Conservation (phyloP, 1,140 invertebrate genomes). For the Ceratosolen solmsi region DNA sequence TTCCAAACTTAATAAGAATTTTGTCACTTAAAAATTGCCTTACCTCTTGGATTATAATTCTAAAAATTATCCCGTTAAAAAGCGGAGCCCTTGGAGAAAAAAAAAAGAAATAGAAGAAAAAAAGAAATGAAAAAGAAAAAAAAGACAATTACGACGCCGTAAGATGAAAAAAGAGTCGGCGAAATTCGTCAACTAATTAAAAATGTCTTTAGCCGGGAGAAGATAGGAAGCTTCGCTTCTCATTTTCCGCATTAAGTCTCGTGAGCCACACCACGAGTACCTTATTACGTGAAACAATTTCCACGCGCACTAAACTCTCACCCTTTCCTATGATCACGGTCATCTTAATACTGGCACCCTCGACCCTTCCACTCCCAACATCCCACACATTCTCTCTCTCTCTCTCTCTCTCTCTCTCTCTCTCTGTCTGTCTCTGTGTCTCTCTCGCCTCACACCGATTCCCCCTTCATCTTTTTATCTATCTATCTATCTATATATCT, state of each 20-base stretch:
- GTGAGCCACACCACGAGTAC: neutral
- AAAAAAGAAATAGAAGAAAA: too few species aligned
- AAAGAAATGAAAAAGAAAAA: too few species aligned
- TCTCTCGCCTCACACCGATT: neutral
- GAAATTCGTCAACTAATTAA: constrained; percentile 50
- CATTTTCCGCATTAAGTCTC: constrained; percentile 46
- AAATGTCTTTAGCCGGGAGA: constrained; percentile 31
- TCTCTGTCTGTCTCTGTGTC: neutral
- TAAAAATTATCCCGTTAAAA: constrained; percentile 18
- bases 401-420: neutral
- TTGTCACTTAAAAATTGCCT: constrained; percentile 27
- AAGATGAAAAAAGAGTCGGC: constrained; percentile 6
- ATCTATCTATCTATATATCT: too few species aligned
- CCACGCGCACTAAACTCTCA: neutral
- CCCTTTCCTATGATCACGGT: too few species aligned
- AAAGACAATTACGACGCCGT: constrained; percentile 7
- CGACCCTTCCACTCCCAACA: neutral
- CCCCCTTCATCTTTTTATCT: neutral
- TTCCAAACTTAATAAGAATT: constrained; percentile 24
- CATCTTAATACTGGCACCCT: neutral
- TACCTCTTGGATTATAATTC: constrained; percentile 18
- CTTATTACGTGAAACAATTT: constrained; percentile 47
- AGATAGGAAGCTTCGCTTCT: constrained; percentile 10
- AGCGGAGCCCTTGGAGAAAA: neutral
- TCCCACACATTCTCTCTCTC: neutral